Conservation (phyloP, 2,797 vertebrate species). For the Anniella stebbinsi region DNA sequence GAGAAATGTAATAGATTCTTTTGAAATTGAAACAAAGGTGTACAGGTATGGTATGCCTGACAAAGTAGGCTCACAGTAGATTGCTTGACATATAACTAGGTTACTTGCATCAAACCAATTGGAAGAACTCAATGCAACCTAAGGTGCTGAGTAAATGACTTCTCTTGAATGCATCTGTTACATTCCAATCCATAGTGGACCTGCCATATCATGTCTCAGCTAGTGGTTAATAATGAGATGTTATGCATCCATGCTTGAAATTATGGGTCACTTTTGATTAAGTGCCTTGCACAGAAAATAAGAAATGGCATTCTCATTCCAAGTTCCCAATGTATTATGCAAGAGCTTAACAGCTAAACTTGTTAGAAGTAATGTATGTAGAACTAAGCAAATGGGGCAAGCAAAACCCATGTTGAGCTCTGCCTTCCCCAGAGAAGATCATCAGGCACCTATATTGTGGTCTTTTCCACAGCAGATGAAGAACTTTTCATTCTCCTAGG, state of each 20-base stretch:
- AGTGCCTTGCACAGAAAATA: slow-evolving; percentile 71
- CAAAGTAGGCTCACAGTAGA: not conserved
- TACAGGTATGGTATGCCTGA: not conserved
- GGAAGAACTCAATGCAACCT: slow-evolving; percentile 10
- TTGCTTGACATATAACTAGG: not conserved
- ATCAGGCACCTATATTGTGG: no score
- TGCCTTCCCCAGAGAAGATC: no score
- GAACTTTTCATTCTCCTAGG: no score
- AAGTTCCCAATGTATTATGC: slow-evolving; percentile 52
- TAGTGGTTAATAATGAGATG: slow-evolving; percentile 64
- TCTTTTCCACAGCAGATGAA: no score
- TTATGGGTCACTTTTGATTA: slow-evolving; percentile 81
- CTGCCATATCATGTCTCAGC: slow-evolving; percentile 40
- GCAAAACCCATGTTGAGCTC: slow-evolving; percentile 33
- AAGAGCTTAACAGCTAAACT: slow-evolving; percentile 68
- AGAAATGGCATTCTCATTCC: slow-evolving; percentile 61
- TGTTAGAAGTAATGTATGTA: slow-evolving; percentile 63
- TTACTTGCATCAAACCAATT: not conserved
- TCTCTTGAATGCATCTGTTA: slow-evolving; percentile 42
- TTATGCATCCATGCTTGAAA: slow-evolving; percentile 77
- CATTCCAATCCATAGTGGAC: slow-evolving; percentile 34
- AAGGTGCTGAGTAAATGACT: slow-evolving; percentile 27
- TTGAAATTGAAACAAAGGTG: not conserved
- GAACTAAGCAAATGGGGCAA: slow-evolving; percentile 15
- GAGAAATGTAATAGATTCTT: slow-evolving; percentile 1